These are phyloP conservation scores for Diplolepis rosae DNA, from an alignment of 2,888 invertebrate genomes.

Conservation along the genomic window DNA sequence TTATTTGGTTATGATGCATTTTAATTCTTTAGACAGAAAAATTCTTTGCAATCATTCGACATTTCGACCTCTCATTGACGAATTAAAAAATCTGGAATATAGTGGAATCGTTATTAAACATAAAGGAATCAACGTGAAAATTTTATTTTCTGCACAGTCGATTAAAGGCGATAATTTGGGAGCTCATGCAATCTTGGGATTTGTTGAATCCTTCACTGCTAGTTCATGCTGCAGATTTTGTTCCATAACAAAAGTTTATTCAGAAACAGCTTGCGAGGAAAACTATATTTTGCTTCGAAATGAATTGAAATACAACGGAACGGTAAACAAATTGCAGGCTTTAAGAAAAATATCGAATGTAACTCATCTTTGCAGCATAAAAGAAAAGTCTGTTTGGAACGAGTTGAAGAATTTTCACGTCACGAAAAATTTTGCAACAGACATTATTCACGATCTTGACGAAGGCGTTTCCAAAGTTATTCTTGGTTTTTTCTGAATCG, in stretches of 20 bases:
- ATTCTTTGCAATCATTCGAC: slow-evolving; percentile 2
- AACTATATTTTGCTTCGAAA: too few species aligned
- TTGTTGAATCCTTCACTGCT: slow-evolving; percentile 36
- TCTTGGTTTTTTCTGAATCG: slow-evolving; percentile 3
- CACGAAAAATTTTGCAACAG: slow-evolving; percentile 28
- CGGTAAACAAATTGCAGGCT: neutral
- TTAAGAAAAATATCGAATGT: too few species aligned
- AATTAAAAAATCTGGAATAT: slow-evolving; percentile 2
- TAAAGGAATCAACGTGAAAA: neutral
- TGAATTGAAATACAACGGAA: slow-evolving; percentile 10
- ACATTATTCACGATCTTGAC: slow-evolving; percentile 37
- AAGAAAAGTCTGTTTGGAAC: slow-evolving; percentile 34
- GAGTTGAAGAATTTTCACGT: slow-evolving; percentile 29
- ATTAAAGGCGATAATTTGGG: slow-evolving; percentile 40
- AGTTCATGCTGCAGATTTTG: slow-evolving; percentile 35
- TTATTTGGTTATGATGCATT: neutral
- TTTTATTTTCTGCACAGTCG: slow-evolving; percentile 30
- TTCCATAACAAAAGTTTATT: neutral
- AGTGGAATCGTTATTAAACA: neutral
- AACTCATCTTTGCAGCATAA: slow-evolving; percentile 8
- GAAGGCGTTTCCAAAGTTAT: slow-evolving; percentile 30
- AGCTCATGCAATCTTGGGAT: slow-evolving; percentile 36
- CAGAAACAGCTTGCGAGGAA: neutral
- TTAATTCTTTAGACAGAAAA: slow-evolving; percentile 6
- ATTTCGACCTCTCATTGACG: neutral